Evolutionary conservation across 2,113 vertebrate species (phyloP).

Genomic region (Morone saxatilis): DNA sequence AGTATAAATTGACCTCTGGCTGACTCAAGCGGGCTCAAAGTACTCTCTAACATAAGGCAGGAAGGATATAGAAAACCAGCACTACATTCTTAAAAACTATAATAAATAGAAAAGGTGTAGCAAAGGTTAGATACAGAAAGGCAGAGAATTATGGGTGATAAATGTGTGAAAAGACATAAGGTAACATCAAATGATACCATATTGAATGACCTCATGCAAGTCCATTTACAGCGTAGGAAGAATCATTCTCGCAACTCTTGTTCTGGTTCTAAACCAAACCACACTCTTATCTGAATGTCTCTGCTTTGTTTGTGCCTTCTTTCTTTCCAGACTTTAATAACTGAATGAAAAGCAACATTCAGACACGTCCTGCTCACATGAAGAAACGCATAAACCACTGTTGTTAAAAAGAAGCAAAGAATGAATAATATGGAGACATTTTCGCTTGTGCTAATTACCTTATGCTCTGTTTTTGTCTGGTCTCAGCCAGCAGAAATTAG

Average conservation of each 20-base stretch:
- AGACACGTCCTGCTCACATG: not conserved
- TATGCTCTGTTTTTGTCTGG: conserved; percentile 9
- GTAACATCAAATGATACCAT: not conserved
- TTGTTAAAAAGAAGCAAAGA: not conserved
- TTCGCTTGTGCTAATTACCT: not conserved
- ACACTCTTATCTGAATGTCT: not conserved
- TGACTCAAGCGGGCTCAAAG: not conserved
- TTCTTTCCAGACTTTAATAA: conserved; percentile 18
- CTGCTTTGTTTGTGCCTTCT: not conserved
- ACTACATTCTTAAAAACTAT: not conserved
- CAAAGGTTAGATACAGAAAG: not conserved
- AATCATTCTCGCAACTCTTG: not conserved
- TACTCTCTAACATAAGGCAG: not conserved
- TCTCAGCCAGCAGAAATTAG: not conserved
- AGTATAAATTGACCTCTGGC: not conserved
- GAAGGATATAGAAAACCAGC: not conserved
- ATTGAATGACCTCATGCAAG: not conserved
- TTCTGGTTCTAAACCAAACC: not conserved
- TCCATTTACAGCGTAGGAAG: not conserved
- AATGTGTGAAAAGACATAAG: not conserved
- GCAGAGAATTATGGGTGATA: not conserved
- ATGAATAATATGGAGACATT: not conserved
- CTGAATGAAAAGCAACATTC: conserved; percentile 25
- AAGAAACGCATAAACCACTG: not conserved
- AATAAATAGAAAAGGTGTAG: not conserved